Conservation (phyloP, 2,113 vertebrate species). For the Conger conger region DNA sequence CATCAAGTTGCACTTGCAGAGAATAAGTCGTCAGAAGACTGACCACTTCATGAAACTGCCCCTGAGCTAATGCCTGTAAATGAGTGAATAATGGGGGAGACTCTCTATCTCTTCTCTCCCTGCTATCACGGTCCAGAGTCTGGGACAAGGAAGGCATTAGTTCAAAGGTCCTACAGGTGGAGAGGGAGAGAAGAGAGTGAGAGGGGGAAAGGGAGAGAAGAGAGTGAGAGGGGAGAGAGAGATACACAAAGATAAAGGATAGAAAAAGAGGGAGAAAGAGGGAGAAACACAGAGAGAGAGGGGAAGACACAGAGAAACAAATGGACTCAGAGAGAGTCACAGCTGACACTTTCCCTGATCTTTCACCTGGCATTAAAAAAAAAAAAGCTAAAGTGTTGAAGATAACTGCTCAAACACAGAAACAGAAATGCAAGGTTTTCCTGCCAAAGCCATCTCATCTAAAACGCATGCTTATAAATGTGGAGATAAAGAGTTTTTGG, state of each 20-base stretch:
- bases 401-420: neutral
- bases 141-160: neutral
- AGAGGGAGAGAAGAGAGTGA: neutral
- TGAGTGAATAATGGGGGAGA: neutral
- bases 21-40: neutral
- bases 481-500: no score
- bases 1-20: neutral
- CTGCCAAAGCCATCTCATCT: neutral
- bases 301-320: neutral
- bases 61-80: neutral
- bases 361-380: slow-evolving; percentile 8
- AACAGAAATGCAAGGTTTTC: neutral
- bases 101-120: neutral
- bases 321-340: neutral
- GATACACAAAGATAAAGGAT: neutral
- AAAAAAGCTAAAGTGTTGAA: neutral
- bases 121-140: neutral
- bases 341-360: slow-evolving; percentile 19
- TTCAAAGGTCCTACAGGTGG: neutral
- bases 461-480: no score
- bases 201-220: no score
- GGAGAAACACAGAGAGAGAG: neutral
- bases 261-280: neutral
- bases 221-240: neutral
- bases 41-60: neutral